Conservation (phyloP, 2,888 invertebrate species). For the Achlya flavicornis region DNA sequence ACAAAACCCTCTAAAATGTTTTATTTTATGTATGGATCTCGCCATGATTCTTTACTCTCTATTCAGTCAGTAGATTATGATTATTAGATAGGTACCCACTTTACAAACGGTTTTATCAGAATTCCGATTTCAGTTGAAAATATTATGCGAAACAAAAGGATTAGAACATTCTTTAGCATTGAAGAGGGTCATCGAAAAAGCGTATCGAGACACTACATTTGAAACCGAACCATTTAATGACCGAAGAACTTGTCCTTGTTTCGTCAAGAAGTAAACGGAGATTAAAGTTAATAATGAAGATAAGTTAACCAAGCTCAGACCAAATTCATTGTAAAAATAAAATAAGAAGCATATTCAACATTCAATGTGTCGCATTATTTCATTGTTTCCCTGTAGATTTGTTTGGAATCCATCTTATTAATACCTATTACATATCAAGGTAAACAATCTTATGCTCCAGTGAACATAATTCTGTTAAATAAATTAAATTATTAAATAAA, state of each 20-base stretch:
- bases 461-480: no score
- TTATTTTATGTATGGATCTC: no score
- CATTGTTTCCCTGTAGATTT: neutral
- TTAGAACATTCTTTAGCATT: conserved; percentile 86
- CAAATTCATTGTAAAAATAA: neutral
- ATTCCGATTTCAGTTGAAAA: conserved; percentile 85
- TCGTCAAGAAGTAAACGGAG: conserved; percentile 38
- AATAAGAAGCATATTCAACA: neutral
- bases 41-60: no score
- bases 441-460: no score
- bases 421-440: no score
- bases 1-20: no score
- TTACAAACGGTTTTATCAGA: no score
- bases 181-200: conserved; percentile 64
- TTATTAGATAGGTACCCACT: no score
- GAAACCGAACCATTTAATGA: conserved; percentile 73
- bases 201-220: conserved; percentile 61
- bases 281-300: no score
- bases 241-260: conserved; percentile 67
- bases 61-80: no score
- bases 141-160: conserved; percentile 93
- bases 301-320: neutral
- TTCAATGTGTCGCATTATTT: neutral
- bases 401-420: no score
- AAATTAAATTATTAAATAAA: no score